phyloP scores from a whole-genome alignment of 2,113 vertebrate genomes.

The Geococcyx californianus region DNA sequence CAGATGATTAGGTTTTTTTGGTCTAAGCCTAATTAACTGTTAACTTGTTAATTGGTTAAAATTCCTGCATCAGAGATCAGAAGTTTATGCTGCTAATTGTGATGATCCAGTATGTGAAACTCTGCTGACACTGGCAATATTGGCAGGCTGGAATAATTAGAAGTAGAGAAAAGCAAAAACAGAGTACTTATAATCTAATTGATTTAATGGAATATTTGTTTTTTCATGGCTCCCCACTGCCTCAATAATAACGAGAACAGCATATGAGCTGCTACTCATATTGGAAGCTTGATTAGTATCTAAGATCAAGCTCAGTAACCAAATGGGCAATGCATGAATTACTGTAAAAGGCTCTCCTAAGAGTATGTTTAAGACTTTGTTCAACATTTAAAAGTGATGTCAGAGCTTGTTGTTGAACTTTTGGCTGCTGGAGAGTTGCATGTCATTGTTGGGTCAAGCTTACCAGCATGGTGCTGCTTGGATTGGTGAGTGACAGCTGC shows the following conservation, averaged over 20 bases:
- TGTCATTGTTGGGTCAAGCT: rapidly evolving
- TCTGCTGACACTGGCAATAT: background rate
- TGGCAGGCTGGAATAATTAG: background rate
- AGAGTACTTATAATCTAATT: background rate
- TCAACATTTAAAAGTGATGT: background rate
- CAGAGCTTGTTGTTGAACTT: background rate
- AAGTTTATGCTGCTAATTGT: constrained; percentile 33
- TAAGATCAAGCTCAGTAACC: background rate
- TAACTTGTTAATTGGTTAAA: constrained; percentile 43
- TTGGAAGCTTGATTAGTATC: background rate
- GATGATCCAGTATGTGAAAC: background rate
- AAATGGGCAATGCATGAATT: background rate
- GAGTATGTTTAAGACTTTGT: background rate
- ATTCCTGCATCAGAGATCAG: constrained; percentile 17
- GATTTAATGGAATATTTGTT: background rate
- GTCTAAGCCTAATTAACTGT: constrained; percentile 29
- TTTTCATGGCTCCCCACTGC: background rate
- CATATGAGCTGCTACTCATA: background rate
- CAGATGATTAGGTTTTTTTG: background rate
- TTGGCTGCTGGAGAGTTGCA: background rate
- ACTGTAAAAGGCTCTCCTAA: background rate
- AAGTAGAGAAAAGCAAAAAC: background rate
- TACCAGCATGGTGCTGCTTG: background rate
- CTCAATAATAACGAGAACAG: background rate
- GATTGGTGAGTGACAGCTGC: background rate